A percentile compares a stretch with the other conserved stretches of the same genome.
phyloP scores from a whole-genome alignment of 2,113 vertebrate genomes.

The Sander vitreus region DNA sequence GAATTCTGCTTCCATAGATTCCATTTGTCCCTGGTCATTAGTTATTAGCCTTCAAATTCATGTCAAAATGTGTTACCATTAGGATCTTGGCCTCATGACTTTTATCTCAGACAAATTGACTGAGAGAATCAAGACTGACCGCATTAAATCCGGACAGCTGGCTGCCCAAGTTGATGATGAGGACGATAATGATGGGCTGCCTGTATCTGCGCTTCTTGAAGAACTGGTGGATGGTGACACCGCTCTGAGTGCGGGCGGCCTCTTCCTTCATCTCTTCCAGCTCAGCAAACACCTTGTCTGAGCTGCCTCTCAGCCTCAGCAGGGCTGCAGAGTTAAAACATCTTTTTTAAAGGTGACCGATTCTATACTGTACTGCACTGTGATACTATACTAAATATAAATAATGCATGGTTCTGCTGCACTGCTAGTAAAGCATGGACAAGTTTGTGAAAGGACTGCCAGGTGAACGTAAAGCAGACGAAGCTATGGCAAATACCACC shows the following conservation, averaged over 20 bases:
- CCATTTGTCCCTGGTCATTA: no score
- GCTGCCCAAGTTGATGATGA: slow-evolving; percentile 75
- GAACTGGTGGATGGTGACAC: slow-evolving; percentile 79
- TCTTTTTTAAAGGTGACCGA: background rate
- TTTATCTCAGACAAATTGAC: no score
- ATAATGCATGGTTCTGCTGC: no score
- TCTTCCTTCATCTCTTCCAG: slow-evolving; percentile 81
- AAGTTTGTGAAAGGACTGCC: no score
- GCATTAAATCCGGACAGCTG: slow-evolving; percentile 82
- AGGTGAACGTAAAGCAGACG: no score
- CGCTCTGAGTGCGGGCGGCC: slow-evolving; percentile 68
- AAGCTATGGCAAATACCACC: no score
- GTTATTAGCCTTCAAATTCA: background rate
- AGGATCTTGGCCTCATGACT: background rate
- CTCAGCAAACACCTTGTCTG: slow-evolving; percentile 65
- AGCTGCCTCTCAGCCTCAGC: slow-evolving; percentile 69
- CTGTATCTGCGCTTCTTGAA: slow-evolving; percentile 77
- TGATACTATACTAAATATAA: no score
- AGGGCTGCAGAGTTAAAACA: slow-evolving; percentile 66
- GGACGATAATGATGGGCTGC: slow-evolving; percentile 76
- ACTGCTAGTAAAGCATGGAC: no score
- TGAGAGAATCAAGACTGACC: slow-evolving; percentile 60
- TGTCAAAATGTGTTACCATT: background rate
- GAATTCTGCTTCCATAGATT: no score
- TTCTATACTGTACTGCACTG: no score